These are phyloP conservation scores for Ips nitidus DNA, from an alignment of 1,140 invertebrate genomes.

Conservation along the genomic window DNA sequence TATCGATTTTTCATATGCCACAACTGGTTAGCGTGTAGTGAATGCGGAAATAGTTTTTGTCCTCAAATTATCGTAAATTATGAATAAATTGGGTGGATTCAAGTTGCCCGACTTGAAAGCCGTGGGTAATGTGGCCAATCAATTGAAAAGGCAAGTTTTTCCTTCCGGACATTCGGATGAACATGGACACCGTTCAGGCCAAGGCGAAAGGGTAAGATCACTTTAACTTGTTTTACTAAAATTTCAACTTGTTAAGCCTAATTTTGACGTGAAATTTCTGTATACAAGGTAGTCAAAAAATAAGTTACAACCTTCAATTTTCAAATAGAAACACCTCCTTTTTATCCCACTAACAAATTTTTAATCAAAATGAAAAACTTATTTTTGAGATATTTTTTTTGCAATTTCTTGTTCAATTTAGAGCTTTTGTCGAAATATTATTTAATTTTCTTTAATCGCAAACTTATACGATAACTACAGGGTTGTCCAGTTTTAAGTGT, in stretches of 20 bases:
- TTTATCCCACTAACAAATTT: background rate
- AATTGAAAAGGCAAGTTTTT: conserved; percentile 74
- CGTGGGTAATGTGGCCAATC: conserved; percentile 76
- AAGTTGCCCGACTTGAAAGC: conserved; percentile 71
- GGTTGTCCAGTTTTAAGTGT: too few species aligned
- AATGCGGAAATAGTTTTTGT: too few species aligned
- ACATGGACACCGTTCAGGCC: conserved; percentile 48
- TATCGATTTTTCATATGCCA: too few species aligned
- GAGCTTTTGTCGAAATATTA: too few species aligned
- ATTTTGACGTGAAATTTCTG: background rate
- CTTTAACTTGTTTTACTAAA: background rate
- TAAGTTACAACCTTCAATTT: background rate
- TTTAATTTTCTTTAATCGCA: too few species aligned
- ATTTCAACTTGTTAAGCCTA: background rate
- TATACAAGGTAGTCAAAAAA: background rate
- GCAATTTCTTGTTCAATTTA: background rate
- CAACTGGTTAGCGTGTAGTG: too few species aligned
- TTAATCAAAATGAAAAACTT: background rate
- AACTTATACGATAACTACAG: too few species aligned
- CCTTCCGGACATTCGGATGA: conserved; percentile 59
- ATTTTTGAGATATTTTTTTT: background rate
- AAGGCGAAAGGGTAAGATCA: conserved; percentile 43
- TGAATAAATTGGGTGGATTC: conserved; percentile 63
- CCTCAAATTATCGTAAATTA: conserved; percentile 36
- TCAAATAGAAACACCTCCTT: background rate